Conservation (phyloP, 1,140 invertebrate genomes). For the Aphaenogaster floridana region DNA sequence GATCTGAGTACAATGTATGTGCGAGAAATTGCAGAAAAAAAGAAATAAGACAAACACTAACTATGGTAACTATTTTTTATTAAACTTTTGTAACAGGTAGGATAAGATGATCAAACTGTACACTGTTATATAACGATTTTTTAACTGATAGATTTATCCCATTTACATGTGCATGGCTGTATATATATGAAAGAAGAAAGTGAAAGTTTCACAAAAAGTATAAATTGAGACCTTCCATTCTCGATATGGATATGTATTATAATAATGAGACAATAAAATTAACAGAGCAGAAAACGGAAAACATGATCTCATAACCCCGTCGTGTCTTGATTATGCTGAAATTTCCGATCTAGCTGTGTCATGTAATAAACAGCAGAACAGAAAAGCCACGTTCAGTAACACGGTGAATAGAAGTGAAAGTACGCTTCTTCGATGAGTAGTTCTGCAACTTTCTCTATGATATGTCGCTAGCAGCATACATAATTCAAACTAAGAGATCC, state of each 20-base stretch:
- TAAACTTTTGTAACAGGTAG: conserved; percentile 47
- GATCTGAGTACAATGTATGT: conserved; percentile 35
- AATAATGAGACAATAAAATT: conserved; percentile 61
- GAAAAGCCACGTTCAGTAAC: conserved; percentile 58
- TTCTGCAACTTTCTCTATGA: conserved; percentile 75
- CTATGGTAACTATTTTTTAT: conserved; percentile 32
- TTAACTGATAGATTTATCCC: not conserved
- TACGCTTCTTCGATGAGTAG: conserved; percentile 64
- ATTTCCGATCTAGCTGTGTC: conserved; percentile 19
- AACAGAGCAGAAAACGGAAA: conserved; percentile 11
- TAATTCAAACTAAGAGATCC: conserved; percentile 60
- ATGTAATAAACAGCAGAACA: conserved; percentile 40
- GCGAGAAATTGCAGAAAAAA: not conserved
- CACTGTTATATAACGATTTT: conserved; percentile 50
- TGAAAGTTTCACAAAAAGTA: conserved; percentile 49
- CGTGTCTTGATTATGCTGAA: conserved; percentile 25
- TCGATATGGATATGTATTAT: conserved; percentile 41
- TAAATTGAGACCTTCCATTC: conserved; percentile 37
- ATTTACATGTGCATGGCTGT: conserved; percentile 1
- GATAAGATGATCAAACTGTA: conserved; percentile 27
- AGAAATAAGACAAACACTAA: not conserved
- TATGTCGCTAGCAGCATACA: conserved; percentile 67
- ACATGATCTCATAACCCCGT: conserved; percentile 34
- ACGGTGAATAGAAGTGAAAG: conserved; percentile 74
- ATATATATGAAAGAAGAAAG: conserved; percentile 49